A percentile compares a stretch with the other conserved stretches of the same genome.
Evolutionary conservation across 2,888 invertebrate species (phyloP).

Genomic region (Aphidoletes aphidimyza): DNA sequence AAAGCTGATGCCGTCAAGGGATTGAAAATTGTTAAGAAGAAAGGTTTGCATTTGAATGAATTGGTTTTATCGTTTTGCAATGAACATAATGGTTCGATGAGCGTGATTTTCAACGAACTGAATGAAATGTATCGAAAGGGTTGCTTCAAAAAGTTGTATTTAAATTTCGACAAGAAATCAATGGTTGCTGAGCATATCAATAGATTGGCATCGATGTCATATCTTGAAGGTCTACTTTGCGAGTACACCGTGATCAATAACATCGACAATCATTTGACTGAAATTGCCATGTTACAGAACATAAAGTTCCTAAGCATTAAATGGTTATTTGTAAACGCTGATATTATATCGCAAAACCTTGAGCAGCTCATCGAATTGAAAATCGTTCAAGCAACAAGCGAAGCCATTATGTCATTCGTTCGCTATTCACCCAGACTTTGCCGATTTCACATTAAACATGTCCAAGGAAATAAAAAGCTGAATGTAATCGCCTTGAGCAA

Average conservation of each 20-base stretch:
- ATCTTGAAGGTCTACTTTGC: not conserved
- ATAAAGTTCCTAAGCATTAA: not conserved
- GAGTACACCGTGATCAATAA: not conserved
- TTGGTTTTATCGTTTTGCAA: not conserved
- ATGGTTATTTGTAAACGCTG: not conserved
- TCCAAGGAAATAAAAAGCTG: not conserved
- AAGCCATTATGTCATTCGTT: not conserved
- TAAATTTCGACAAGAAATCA: not conserved
- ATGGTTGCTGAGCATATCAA: not conserved
- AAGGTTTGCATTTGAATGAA: not conserved
- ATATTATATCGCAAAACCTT: not conserved
- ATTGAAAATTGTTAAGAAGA: not conserved
- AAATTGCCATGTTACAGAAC: not conserved
- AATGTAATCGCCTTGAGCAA: not conserved
- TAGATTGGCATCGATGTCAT: not conserved
- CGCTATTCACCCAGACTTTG: not conserved
- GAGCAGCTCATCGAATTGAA: not conserved
- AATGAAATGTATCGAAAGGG: not conserved
- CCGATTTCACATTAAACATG: not conserved
- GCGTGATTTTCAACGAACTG: not conserved
- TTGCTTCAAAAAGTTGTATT: not conserved
- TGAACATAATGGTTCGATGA: not conserved
- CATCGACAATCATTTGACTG: not conserved
- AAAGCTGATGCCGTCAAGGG: not conserved
- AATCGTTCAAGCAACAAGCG: not conserved